Percentiles rank a stretch among this genome's conserved stretches.
Conservation (phyloP, 1,140 invertebrate species). For the Penaeus japonicus region DNA sequence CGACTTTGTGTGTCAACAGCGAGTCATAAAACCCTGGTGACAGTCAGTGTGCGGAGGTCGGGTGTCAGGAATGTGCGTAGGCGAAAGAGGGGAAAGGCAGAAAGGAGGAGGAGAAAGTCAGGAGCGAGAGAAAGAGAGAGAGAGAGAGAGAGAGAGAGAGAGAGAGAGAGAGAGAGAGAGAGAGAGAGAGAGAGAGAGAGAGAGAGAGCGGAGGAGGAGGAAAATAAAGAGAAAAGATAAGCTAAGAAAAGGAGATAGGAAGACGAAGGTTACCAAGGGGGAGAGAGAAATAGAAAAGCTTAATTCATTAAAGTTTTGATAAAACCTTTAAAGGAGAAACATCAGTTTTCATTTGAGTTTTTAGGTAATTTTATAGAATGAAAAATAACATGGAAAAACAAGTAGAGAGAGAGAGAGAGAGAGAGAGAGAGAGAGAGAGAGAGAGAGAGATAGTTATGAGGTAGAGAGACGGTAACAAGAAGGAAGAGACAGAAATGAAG, state of each 20-base stretch:
- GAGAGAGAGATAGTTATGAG: neutral
- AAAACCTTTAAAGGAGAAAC: neutral
- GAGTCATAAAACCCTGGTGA: too few relatives aligned
- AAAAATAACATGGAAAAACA: neutral
- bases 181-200: neutral
- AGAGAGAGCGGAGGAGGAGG: constrained; percentile 18
- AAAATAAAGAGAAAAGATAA: neutral
- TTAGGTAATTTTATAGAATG: neutral
- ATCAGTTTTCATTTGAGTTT: neutral
- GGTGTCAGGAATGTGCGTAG: neutral
- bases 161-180: constrained; percentile 3
- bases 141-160: neutral
- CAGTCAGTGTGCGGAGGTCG: neutral
- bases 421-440: neutral
- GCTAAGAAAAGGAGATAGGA: neutral
- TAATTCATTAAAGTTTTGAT: neutral
- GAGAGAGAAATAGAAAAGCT: constrained; percentile 6
- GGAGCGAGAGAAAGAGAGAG: neutral
- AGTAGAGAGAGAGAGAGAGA: neutral
- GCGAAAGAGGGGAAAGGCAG: neutral
- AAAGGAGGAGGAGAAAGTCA: neutral
- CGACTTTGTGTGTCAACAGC: neutral
- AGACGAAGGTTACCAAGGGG: neutral
- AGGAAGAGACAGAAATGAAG: neutral
- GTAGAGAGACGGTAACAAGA: neutral